Evolutionary conservation across 2,797 vertebrate genomes (phyloP).

Genomic region (Parotocinclus haroldoi): DNA sequence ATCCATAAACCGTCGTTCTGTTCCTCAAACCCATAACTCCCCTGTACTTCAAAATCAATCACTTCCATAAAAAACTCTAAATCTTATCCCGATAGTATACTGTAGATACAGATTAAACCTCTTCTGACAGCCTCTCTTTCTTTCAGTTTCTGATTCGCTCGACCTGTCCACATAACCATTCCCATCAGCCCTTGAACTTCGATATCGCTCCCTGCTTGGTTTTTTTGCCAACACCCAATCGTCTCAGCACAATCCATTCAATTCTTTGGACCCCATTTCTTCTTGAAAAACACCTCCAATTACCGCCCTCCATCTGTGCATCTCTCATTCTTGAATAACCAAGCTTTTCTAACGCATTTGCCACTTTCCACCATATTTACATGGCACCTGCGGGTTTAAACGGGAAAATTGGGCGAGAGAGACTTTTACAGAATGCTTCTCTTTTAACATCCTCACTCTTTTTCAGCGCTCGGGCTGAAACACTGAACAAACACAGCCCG

Average conservation of each 20-base stretch:
- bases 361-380: conserved; percentile 60
- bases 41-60: background rate
- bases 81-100: background rate
- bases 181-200: background rate
- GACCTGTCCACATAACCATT: conserved; percentile 23
- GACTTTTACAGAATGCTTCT: conserved; percentile 65
- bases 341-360: conserved; percentile 4
- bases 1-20: too few relatives aligned
- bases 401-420: conserved; percentile 55
- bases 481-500: conserved; percentile 66
- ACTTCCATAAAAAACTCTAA: background rate
- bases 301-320: conserved; percentile 4
- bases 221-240: conserved; percentile 15
- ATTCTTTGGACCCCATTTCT: conserved; percentile 53
- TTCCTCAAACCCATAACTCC: background rate
- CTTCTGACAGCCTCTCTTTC: background rate
- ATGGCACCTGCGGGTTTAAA: conserved; percentile 61
- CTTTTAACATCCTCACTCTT: conserved; percentile 68
- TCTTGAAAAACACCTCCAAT: conserved; percentile 46
- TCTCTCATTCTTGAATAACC: conserved; percentile 34
- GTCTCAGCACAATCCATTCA: conserved; percentile 35
- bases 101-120: conserved; percentile 3
- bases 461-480: conserved; percentile 24
- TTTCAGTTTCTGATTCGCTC: conserved; percentile 13
- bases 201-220: conserved; percentile 10